Conservation (phyloP, 92 coral and sea anemone genomes). For the Muricea muricata region DNA sequence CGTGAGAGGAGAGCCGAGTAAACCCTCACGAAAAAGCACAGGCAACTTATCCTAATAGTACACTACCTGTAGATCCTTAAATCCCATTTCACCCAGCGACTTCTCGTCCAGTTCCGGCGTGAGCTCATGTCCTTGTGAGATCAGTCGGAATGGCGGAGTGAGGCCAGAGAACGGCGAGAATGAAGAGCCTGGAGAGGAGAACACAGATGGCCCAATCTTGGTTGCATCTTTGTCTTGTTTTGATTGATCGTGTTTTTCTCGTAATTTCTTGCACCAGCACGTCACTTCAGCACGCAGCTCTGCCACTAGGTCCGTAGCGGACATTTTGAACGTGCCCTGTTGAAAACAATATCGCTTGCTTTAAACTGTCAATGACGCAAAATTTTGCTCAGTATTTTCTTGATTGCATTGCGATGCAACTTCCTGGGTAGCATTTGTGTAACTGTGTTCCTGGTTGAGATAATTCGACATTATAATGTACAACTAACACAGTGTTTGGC, state of each 20-base stretch:
- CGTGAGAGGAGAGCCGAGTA: too few relatives aligned
- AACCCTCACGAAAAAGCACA: too few relatives aligned
- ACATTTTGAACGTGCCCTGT: slow-evolving; percentile 98
- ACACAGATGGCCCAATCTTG: slow-evolving; percentile 46
- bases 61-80: slow-evolving; percentile 92
- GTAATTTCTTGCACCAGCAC: slow-evolving; percentile 91
- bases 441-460: too few relatives aligned
- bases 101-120: slow-evolving; percentile 98
- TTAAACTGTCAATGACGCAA: too few relatives aligned
- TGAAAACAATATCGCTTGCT: background rate
- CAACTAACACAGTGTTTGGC: too few relatives aligned
- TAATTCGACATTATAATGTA: too few relatives aligned
- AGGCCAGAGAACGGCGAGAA: slow-evolving; percentile 82
- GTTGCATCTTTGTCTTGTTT: slow-evolving; percentile 62
- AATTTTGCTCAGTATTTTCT: too few relatives aligned
- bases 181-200: slow-evolving; percentile 75
- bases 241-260: slow-evolving; percentile 73
- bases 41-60: too few relatives aligned
- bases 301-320: slow-evolving; percentile 92
- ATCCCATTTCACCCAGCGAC: slow-evolving; percentile 94
- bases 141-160: slow-evolving; percentile 94
- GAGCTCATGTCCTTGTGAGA: slow-evolving; percentile 96
- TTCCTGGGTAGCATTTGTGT: too few relatives aligned
- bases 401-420: too few relatives aligned
- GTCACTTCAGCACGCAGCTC: slow-evolving; percentile 98